Evolutionary conservation across 2,888 invertebrate genomes (phyloP).

Genomic region (Nephrocerus scutellatus): DNA sequence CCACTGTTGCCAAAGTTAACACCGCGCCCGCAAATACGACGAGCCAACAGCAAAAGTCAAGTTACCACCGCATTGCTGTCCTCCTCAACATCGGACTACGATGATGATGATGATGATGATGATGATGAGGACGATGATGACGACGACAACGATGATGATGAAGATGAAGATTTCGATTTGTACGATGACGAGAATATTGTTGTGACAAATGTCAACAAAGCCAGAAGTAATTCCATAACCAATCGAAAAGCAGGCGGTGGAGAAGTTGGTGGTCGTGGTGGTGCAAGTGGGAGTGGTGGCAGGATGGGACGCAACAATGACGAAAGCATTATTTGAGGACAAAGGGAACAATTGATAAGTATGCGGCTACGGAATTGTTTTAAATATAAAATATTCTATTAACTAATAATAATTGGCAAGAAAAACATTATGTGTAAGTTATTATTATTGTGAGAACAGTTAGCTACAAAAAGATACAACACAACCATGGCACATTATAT

Average conservation of each 20-base stretch:
- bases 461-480: too few relatives aligned
- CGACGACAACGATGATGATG: slow-evolving; percentile 35
- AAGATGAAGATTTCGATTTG: slow-evolving; percentile 45
- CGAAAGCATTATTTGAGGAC: slow-evolving; percentile 48
- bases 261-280: slow-evolving; percentile 4
- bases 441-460: too few relatives aligned
- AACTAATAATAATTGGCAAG: slow-evolving; percentile 18
- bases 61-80: slow-evolving; percentile 55
- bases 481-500: too few relatives aligned
- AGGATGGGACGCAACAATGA: slow-evolving; percentile 40
- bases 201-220: slow-evolving; percentile 38
- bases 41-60: slow-evolving; percentile 50
- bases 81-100: slow-evolving; percentile 54
- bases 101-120: too few relatives aligned
- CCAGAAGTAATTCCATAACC: slow-evolving; percentile 18
- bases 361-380: slow-evolving; percentile 25
- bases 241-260: slow-evolving; percentile 13
- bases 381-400: slow-evolving; percentile 26
- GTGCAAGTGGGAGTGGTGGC: slow-evolving; percentile 14
- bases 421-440: too few relatives aligned
- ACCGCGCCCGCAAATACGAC: slow-evolving; percentile 55
- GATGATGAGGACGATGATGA: slow-evolving; percentile 10
- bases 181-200: slow-evolving; percentile 47
- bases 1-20: slow-evolving; percentile 54
- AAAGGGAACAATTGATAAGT: slow-evolving; percentile 33